Evolutionary conservation across 2,797 vertebrate genomes (phyloP), one percentile per base, ranked within the genome.

Genomic region (Parotocinclus haroldoi): DNA sequence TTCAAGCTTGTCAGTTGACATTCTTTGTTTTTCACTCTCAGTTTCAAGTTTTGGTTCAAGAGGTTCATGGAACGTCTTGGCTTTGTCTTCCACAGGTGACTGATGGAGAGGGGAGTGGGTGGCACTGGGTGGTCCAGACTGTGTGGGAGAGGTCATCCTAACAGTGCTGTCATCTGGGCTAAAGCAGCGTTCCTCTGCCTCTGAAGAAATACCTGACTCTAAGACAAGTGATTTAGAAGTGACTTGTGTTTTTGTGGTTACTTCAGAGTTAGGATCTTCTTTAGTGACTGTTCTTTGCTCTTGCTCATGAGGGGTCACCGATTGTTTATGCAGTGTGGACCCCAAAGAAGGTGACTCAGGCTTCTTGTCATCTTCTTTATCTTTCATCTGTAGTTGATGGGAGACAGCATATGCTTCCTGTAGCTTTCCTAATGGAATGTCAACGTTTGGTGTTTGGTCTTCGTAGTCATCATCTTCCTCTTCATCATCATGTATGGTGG

Each of bases 161-260:
- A 99, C 92, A 7, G 96, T 99, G 82, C 96, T 93, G 6, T 99
- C 96, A 13, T 98, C 96, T 0, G 96, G 96, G 78, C 96, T 99
- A 76, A 90, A 87, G 84, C 96, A 98, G 52, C 95, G 90, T 10
- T 97, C 96, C 58, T 98, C 95, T 0, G 82, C 86, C 66, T 99
- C 96, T 57, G 87, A 92, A 45, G 87, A 86, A 54, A 84, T 66
- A 58, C 61, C 61, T 0, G 91, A 85, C 66, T 95, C 93, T 49
- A 84, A 83, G 70, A 86, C 80, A 19, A 85, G 81, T 54, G 80
- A 76, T 12, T 76, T 79, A 52, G 79, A 78, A 56, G 72, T 69
- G 49, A 52, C 61, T 3, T 38, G 68, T 10, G 54, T 72, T 82
- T 85, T 80, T 10, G 78, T 75, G 45, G 86, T 78, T 48, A 82